Conservation (phyloP, 2,888 invertebrate genomes). For the Leptinotarsa juncta region DNA sequence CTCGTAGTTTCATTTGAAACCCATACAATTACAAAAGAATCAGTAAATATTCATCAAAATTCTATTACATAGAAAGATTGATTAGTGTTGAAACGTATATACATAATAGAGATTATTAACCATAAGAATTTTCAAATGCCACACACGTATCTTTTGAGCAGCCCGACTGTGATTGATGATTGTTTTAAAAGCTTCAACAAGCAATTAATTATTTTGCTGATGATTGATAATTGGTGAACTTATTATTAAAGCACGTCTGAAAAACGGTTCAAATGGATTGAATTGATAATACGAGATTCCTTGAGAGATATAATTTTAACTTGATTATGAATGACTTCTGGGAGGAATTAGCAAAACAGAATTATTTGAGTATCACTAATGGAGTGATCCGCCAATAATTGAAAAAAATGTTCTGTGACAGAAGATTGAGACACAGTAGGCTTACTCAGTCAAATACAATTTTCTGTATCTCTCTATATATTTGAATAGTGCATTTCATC, state of each 20-base stretch:
- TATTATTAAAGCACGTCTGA: slow-evolving; percentile 28
- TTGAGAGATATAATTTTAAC: too few relatives aligned
- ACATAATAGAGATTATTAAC: slow-evolving; percentile 33
- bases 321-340: too few relatives aligned
- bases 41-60: background rate
- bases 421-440: too few relatives aligned
- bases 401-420: too few relatives aligned
- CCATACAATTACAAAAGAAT: too few relatives aligned
- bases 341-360: too few relatives aligned
- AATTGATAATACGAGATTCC: background rate
- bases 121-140: slow-evolving; percentile 34
- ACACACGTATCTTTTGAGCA: slow-evolving; percentile 38
- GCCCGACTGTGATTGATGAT: slow-evolving; percentile 41
- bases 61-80: slow-evolving; percentile 26
- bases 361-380: too few relatives aligned
- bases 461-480: too few relatives aligned
- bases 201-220: slow-evolving; percentile 41
- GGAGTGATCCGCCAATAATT: too few relatives aligned
- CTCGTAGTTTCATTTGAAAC: too few relatives aligned
- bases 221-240: slow-evolving; percentile 44
- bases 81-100: slow-evolving; percentile 30
- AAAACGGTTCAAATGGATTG: background rate
- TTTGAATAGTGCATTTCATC: too few relatives aligned
- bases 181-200: slow-evolving; percentile 38
- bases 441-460: too few relatives aligned